Base-by-base conservation (phyloP, 2,113 vertebrate species). In the Seriola quinqueradiata region DNA sequence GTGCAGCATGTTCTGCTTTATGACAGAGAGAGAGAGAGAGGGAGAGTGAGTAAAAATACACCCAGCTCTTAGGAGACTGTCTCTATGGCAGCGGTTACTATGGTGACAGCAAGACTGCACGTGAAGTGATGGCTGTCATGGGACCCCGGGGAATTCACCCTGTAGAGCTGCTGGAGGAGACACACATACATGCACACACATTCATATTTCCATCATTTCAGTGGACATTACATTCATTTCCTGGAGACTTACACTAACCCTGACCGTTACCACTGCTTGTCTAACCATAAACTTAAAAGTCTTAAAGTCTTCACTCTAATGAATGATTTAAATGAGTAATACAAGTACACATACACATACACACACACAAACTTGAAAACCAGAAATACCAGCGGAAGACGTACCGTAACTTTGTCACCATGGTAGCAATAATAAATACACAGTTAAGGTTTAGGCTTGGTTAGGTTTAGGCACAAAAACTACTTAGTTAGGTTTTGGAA, bases 61-160 rank as follows among this genome's bases (percentile, higher is more conserved):
- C 89, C 86, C 75, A 12, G 89, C 84, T 92, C 90, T 83, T 84
- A 83, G 90, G 91, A 94, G 90, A 91, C 83, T 5, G 92, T 94
- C 87, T 86, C 92, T 87, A 93, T 94, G 90, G 90, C 90, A 93
- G 90, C 86, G 3, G 92, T 92, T 92, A 83, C 93, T 85, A 86
- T 91, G 90, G 87, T 38, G 91, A 93, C 34, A 36, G 81, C 79
- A 78, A 67, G 89, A 85, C 87, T 83, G 89, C 88, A 92, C 86
- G 80, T 92, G 91, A 91, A 90, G 86, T 60, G 83, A 86, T 87
- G 84, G 80, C 85, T 81, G 90, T 83, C 68, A 80, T 68, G 82
- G 80, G 72, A 78, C 78, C 57, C 60, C 12, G 52, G 85, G 83
- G 90, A 88, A 70, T 91, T 89, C 89, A 91, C 87, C 77, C 88